Evolutionary conservation across 2,888 invertebrate genomes (phyloP), one percentile per base, ranked within the genome.

Genomic region (Drosophila cracens): DNA sequence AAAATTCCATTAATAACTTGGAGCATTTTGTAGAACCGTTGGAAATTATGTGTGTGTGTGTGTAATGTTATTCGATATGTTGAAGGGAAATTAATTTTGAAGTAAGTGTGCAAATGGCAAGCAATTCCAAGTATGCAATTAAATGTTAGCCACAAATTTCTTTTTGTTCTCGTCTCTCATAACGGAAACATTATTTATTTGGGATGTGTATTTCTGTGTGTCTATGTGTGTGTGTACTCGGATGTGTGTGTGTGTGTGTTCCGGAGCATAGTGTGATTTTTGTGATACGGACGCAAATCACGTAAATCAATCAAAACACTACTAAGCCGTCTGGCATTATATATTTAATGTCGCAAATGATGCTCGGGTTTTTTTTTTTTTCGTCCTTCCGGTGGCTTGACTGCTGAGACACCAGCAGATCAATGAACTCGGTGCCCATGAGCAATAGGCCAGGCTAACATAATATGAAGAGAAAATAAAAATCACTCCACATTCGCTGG

Each of bases 281-380:
- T 84, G 7, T 21, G 54, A 57, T 68, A 48, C 66, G 36, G n/a
- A 36, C 36, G 38, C 43, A 62, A 71, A 82, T 60, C 75, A 58
- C 64, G 65, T 88, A 77, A 90, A 83, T 70, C 84, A 82, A 90
- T 84, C 90, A 76, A 34, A 64, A 54, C 43, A 13, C 46, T 49
- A 40, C 60, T 21, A 58, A 57, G 61, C 38, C 59, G 62, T 16
- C 34, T 33, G 51, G 40, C 53, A 54, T 53, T 83, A 75, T 74
- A 89, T 81, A 86, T 83, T 81, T 77, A 73, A 82, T 86, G 73
- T 78, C 48, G 49, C 66, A 81, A 81, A 72, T 70, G 73, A 71
- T 43, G 57, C 13, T 56, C 52, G 52, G 49, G 4, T 40, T 57
- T 60, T 16, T 59, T 53, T 58, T 58, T 43, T 67, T 68, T 83